Evolutionary conservation across 2,797 vertebrate species (phyloP).

Genomic region (Stomatorhinus walkeri): DNA sequence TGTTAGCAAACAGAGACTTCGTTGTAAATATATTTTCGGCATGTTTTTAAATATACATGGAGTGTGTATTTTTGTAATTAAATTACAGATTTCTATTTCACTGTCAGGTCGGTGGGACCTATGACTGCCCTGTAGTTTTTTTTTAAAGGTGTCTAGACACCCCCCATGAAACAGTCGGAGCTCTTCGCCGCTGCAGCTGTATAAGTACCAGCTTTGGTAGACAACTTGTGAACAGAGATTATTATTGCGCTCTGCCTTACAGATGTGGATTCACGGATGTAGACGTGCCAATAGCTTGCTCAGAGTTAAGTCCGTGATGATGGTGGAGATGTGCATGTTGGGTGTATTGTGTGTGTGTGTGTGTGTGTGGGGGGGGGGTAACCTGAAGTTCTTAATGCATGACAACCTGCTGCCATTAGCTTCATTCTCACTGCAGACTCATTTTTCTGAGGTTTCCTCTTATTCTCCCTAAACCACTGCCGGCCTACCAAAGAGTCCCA

Average conservation of each 20-base stretch:
- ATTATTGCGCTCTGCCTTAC: neutral
- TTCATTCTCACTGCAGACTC: neutral
- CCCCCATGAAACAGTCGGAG: neutral
- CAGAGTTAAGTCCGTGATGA: neutral
- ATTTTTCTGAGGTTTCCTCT: neutral
- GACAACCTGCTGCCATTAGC: neutral
- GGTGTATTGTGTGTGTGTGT: neutral
- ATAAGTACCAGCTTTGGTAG: neutral
- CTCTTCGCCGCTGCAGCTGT: neutral
- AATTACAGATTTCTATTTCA: neutral
- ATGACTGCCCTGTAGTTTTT: neutral
- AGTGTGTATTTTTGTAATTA: neutral
- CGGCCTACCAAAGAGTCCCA: neutral
- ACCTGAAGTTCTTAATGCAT: neutral
- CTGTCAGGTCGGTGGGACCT: neutral
- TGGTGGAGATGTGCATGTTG: neutral
- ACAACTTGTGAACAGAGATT: neutral
- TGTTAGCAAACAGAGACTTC: neutral
- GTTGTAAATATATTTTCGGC: neutral
- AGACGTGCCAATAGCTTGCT: neutral
- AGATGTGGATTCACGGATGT: neutral
- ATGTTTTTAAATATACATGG: neutral
- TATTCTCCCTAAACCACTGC: neutral
- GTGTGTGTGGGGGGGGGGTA: neutral
- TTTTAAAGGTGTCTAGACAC: neutral